Percentiles rank a stretch among this genome's conserved stretches.
These are phyloP conservation scores for Ceratina japonica DNA, from an alignment of 1,140 invertebrate genomes.

Conservation along the genomic window DNA sequence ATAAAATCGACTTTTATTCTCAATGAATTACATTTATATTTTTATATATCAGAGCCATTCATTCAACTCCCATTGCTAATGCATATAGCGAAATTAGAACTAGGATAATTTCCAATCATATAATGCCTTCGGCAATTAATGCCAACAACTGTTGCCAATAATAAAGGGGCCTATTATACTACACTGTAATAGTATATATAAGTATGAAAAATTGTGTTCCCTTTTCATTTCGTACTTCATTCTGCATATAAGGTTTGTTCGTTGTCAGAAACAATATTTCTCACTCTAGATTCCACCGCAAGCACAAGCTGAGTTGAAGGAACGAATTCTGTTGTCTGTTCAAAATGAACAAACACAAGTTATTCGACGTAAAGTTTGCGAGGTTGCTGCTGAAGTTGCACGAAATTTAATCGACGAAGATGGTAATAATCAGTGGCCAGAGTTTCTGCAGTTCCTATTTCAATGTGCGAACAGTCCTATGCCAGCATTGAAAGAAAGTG, in stretches of 20 bases:
- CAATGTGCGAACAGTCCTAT: conserved; percentile 92
- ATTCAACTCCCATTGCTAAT: neutral
- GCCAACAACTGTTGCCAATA: conserved; percentile 44
- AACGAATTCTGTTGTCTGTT: conserved; percentile 90
- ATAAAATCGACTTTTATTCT: neutral
- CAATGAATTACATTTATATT: neutral
- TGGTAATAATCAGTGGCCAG: conserved; percentile 97
- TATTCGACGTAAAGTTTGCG: conserved; percentile 94
- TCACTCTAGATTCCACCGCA: conserved; percentile 86
- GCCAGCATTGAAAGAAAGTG: conserved; percentile 93
- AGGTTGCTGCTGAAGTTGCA: conserved; percentile 96
- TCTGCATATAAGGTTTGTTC: neutral
- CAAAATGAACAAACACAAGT: conserved; percentile 89
- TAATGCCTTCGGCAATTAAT: conserved; percentile 24
- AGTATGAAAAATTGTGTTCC: no score
- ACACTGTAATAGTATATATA: no score
- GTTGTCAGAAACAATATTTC: conserved; percentile 34
- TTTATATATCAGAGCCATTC: neutral
- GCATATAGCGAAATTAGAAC: conserved; percentile 11
- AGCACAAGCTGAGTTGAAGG: conserved; percentile 90
- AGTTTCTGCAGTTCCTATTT: conserved; percentile 97
- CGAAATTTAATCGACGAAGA: conserved; percentile 98
- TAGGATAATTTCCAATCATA: conserved; percentile 35
- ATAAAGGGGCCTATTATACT: conserved; percentile 10
- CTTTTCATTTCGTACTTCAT: no score